These are phyloP conservation scores for Diploscapter pachys DNA, from an alignment of 1,140 invertebrate species.

Conservation along the genomic window DNA sequence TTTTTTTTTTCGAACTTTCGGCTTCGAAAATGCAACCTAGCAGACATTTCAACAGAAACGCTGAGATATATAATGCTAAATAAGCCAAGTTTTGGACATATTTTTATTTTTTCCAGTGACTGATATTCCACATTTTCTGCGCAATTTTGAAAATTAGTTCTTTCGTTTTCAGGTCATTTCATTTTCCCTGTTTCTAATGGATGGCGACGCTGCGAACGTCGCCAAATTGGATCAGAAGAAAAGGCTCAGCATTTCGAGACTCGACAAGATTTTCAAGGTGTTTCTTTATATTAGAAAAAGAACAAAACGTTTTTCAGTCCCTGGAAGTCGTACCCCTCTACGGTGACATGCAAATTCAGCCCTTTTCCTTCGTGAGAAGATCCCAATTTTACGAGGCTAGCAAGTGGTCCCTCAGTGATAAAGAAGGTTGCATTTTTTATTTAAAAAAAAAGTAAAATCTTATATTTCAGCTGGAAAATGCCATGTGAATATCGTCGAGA, in stretches of 20 bases:
- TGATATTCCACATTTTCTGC: too few relatives aligned
- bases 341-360: conserved; percentile 99
- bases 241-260: conserved; percentile 84
- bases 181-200: conserved; percentile 93
- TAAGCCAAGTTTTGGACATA: too few relatives aligned
- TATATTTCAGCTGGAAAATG: conserved; percentile 65
- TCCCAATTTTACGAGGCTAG: conserved; percentile 83
- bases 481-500: conserved; percentile 92
- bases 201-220: conserved; percentile 86
- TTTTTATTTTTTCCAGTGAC: too few relatives aligned
- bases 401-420: conserved; percentile 84
- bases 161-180: conserved; percentile 76
- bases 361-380: conserved; percentile 94
- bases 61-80: too few relatives aligned
- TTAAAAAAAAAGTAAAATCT: conserved; percentile 7
- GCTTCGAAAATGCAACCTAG: too few relatives aligned
- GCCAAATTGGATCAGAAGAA: conserved; percentile 96
- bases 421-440: conserved; percentile 61
- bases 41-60: too few relatives aligned
- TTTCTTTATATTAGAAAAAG: conserved; percentile 7
- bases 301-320: conserved; percentile 61
- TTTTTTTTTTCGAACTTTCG: too few relatives aligned
- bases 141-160: conserved; percentile 3
- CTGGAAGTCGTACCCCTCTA: conserved; percentile 95
- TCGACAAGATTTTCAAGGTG: conserved; percentile 95